phyloP scores from a whole-genome alignment of 2,113 vertebrate species.

The Pteruthius melanotis region DNA sequence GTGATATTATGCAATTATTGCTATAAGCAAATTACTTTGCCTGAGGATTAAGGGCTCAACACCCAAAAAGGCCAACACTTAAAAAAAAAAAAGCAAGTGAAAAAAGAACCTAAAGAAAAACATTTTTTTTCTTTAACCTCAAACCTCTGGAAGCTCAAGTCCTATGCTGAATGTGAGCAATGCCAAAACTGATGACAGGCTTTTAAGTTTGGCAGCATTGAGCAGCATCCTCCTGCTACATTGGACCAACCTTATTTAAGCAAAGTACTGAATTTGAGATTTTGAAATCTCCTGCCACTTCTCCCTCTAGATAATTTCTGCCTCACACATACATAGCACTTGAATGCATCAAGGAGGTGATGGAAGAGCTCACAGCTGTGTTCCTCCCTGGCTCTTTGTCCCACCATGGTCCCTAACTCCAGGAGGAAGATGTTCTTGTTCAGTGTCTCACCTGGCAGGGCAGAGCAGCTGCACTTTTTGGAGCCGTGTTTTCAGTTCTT shows the following conservation, averaged over 20 bases:
- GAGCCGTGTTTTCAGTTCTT: background rate
- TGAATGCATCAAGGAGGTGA: background rate
- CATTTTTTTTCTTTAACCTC: background rate
- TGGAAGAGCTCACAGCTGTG: background rate
- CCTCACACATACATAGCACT: background rate
- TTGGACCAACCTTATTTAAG: background rate
- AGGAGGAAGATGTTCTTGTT: background rate
- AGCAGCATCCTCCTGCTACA: background rate
- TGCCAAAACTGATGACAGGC: background rate
- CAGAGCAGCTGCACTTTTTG: background rate
- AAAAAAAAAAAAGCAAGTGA: too few species aligned
- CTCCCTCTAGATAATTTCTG: background rate
- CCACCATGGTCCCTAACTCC: background rate
- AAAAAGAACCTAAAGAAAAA: background rate
- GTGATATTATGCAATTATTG: background rate
- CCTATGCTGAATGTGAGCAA: background rate
- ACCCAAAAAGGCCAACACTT: background rate
- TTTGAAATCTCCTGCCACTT: background rate
- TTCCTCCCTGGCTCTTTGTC: background rate
- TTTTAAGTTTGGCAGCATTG: background rate
- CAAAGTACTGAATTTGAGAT: background rate
- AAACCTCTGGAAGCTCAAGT: background rate
- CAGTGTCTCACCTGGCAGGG: background rate
- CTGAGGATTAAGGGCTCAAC: background rate
- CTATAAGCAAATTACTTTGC: background rate